Conservation (phyloP, 2,888 invertebrate species). For the Mechanitis mazaeus region DNA sequence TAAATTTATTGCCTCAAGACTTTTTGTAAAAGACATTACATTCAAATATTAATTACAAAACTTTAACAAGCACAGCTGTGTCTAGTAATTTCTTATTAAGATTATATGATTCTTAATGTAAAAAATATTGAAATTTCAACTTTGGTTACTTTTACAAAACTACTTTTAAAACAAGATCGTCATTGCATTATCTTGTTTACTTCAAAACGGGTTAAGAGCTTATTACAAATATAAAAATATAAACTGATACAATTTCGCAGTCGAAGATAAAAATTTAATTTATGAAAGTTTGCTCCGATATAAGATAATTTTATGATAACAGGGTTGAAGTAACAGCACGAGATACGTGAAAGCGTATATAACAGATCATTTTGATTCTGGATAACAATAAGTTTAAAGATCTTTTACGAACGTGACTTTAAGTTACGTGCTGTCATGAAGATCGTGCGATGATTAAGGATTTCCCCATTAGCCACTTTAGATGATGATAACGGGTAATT, state of each 20-base stretch:
- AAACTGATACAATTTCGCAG: conserved; percentile 7
- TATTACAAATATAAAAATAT: not conserved
- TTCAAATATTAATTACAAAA: conserved; percentile 22
- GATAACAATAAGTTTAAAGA: conserved; percentile 49
- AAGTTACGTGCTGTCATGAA: conserved; percentile 21
- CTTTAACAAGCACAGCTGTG: conserved; percentile 19
- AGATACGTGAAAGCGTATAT: conserved; percentile 35
- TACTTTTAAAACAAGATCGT: not conserved
- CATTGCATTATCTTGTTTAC: conserved; percentile 1
- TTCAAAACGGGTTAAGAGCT: not conserved
- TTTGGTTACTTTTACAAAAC: too few relatives aligned
- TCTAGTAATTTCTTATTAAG: conserved; percentile 17
- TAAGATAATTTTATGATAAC: conserved; percentile 12
- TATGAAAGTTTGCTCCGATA: conserved; percentile 16
- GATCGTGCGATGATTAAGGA: conserved; percentile 30
- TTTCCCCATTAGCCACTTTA: conserved; percentile 31
- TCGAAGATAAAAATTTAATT: conserved; percentile 22
- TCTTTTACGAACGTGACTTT: conserved; percentile 34
- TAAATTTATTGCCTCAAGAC: not conserved
- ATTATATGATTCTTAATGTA: conserved; percentile 14
- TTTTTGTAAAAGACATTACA: conserved; percentile 2
- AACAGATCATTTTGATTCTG: conserved; percentile 39
- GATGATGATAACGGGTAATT: conserved; percentile 13
- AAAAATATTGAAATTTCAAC: not conserved
- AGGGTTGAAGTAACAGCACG: conserved; percentile 29